A percentile compares a stretch with the other conserved stretches of the same genome.
Conservation (phyloP, 2,888 invertebrate species). For the Blastobasis adustella region DNA sequence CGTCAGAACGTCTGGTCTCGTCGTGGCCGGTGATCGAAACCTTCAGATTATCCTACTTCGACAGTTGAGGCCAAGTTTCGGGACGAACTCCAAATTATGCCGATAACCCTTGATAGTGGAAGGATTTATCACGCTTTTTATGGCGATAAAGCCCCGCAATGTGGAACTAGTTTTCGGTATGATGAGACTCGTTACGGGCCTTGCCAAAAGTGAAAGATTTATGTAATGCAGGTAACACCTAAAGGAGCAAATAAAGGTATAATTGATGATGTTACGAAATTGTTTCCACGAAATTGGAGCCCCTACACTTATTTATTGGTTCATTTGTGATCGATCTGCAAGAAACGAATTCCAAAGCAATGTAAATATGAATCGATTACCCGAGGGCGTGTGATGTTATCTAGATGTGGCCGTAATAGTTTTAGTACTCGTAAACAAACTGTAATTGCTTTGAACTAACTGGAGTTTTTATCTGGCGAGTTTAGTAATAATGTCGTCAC, state of each 20-base stretch:
- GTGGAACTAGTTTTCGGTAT: too few relatives aligned
- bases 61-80: slow-evolving; percentile 50
- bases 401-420: neutral
- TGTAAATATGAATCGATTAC: too few relatives aligned
- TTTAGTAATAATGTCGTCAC: slow-evolving; percentile 59
- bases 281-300: too few relatives aligned
- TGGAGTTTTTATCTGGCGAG: slow-evolving; percentile 33
- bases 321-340: too few relatives aligned
- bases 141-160: slow-evolving; percentile 1
- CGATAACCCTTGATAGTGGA: slow-evolving; percentile 30
- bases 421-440: slow-evolving; percentile 34
- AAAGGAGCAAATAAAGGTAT: neutral
- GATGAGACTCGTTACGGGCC: too few relatives aligned
- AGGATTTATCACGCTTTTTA: slow-evolving; percentile 7
- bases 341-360: too few relatives aligned
- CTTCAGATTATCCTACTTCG: slow-evolving; percentile 59
- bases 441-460: slow-evolving; percentile 25
- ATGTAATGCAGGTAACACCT: neutral
- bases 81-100: slow-evolving; percentile 39
- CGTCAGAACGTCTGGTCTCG: slow-evolving; percentile 53
- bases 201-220: neutral
- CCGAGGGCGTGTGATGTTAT: too few relatives aligned
- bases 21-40: slow-evolving; percentile 47
- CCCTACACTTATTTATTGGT: too few relatives aligned
- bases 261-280: too few relatives aligned